These are phyloP conservation scores for Odontesthes bonariensis DNA, from an alignment of 2,113 vertebrate species.

Conservation along the genomic window DNA sequence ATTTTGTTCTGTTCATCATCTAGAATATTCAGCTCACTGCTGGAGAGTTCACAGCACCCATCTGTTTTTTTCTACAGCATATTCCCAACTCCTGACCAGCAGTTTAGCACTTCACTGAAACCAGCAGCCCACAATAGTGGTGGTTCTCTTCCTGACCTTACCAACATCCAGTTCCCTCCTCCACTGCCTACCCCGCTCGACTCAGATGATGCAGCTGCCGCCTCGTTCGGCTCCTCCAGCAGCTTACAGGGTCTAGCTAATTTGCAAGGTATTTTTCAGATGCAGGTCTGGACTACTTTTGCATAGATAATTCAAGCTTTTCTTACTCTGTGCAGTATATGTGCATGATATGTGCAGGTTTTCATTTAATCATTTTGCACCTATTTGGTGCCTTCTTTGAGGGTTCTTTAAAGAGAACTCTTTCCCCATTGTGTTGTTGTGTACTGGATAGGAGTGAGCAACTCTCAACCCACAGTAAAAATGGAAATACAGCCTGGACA, in stretches of 20 bases:
- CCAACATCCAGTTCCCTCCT: conserved; percentile 97
- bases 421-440: conserved; percentile 28
- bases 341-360: background rate
- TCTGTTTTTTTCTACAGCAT: conserved; percentile 83
- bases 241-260: conserved; percentile 86
- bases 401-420: conserved; percentile 35
- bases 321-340: background rate
- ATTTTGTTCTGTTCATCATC: background rate
- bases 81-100: conserved; percentile 94
- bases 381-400: conserved; percentile 24
- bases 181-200: conserved; percentile 94
- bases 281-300: too few relatives aligned
- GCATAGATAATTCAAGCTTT: too few relatives aligned
- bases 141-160: conserved; percentile 95
- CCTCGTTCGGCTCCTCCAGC: conserved; percentile 85
- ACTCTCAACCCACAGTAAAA: conserved; percentile 79
- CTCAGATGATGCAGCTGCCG: conserved; percentile 86
- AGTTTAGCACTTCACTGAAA: conserved; percentile 86
- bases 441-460: conserved; percentile 83
- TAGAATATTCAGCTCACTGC: background rate
- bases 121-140: conserved; percentile 92
- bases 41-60: background rate
- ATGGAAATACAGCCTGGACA: conserved; percentile 85
- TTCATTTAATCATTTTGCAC: background rate
- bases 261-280: conserved; percentile 75